Evolutionary conservation across 2,888 invertebrate genomes (phyloP), one percentile per base, ranked within the genome.

Genomic region (Plebejus anna): DNA sequence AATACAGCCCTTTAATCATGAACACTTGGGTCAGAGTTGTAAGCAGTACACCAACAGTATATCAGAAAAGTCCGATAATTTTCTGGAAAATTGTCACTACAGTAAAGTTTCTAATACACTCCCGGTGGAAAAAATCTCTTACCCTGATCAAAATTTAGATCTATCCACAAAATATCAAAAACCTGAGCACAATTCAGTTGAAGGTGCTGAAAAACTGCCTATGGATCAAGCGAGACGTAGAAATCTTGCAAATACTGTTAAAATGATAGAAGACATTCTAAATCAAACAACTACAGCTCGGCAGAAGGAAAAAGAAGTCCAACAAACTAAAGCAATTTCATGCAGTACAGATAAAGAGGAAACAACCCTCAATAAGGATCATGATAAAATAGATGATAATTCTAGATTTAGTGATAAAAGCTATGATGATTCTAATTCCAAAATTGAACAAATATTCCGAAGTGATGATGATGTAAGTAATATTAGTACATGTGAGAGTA

Each of bases 221-320:
- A 57, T 71, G 51, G 75, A 77, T 22, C 51, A 78, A 73, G 70
- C 76, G 32, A 84, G 88, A 77, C 82, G 90, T 16, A 85, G 88
- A 82, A 90, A 90, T 77, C 83, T 91, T 47, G 91, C 90, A 79
- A 89, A 90, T 55, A 91, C 91, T 0, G 89, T 91, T 0, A 88
- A 86, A 79, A 80, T 91, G 76, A 90, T 91, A 76, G 91, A 91
- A 80, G 87, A 89, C 75, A 89, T 91, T 71, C 38, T 70, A 38
- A 76, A 55, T 70, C 77, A 77, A 75, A 66, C 72, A 42, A 51
- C 57, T 42, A 57, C 76, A 22, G 7, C 70, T 11, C 75, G 76
- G 36, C 61, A 72, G 61, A 77, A 71, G 72, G 59, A 73, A 11
- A 47, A 47, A 66, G 66, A 75, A 13, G 72, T 6, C 16, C 73